phyloP scores from a whole-genome alignment of 2,797 vertebrate species.

The Spea hammondii region DNA sequence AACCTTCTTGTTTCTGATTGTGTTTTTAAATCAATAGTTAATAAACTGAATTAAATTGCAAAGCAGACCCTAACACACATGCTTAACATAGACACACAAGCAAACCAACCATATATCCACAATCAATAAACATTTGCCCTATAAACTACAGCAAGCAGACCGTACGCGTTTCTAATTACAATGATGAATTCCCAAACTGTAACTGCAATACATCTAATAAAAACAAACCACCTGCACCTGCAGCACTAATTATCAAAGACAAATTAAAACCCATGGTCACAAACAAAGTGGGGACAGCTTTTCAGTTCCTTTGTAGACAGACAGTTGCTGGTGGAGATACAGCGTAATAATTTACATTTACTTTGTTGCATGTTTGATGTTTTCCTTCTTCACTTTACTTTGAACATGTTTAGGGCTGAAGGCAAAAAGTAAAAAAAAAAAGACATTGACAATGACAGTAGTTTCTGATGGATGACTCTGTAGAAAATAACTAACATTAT shows the following conservation, averaged over 20 bases:
- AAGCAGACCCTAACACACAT: neutral
- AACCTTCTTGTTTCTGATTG: no score
- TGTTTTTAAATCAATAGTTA: neutral
- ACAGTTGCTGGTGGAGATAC: constrained; percentile 21
- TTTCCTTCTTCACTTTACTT: constrained; percentile 20
- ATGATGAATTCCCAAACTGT: constrained; percentile 22
- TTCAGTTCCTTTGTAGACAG: constrained; percentile 12
- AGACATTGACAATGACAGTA: constrained; percentile 8
- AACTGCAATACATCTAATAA: constrained; percentile 25
- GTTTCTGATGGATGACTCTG: neutral
- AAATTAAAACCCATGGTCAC: constrained; percentile 36
- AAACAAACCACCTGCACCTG: constrained; percentile 31
- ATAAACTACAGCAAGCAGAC: constrained; percentile 8
- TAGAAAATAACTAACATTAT: constrained; percentile 1
- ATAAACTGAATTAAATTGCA: neutral
- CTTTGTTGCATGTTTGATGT: constrained; percentile 39
- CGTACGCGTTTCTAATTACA: constrained; percentile 22
- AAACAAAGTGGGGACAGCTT: constrained; percentile 24
- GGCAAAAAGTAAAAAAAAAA: neutral
- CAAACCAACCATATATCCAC: neutral
- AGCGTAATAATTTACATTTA: constrained; percentile 31
- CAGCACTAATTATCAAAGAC: constrained; percentile 9
- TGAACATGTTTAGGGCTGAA: constrained; percentile 19
- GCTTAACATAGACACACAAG: constrained; percentile 14
- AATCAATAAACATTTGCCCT: constrained; percentile 35